Evolutionary conservation across 1,140 invertebrate species (phyloP).

Genomic region (Drosophila arizonae): DNA sequence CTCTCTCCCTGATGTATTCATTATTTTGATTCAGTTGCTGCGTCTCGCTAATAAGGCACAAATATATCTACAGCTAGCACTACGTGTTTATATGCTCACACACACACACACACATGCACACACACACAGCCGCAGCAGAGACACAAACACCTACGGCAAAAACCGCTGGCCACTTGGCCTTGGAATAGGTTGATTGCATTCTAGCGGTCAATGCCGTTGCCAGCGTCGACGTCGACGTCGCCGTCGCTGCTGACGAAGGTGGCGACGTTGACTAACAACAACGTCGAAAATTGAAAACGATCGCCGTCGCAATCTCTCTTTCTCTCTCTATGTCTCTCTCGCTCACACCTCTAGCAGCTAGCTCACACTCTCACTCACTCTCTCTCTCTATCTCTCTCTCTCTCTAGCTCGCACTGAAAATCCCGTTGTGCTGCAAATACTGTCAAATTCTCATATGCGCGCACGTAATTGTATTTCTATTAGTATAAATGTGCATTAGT

Average conservation of each 20-base stretch:
- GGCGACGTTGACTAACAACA: conserved; percentile 46
- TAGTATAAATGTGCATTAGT: neutral
- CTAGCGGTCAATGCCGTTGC: conserved; percentile 77
- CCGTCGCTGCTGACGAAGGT: conserved; percentile 42
- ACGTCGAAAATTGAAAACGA: conserved; percentile 74
- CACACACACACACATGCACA: conserved; percentile 11
- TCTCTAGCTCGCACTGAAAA: conserved; percentile 14
- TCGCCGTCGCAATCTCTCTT: conserved; percentile 44
- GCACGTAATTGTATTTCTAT: conserved; percentile 6
- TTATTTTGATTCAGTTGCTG: conserved; percentile 41
- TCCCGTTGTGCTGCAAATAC: conserved; percentile 38
- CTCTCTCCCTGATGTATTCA: conserved; percentile 27
- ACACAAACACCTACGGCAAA: conserved; percentile 58
- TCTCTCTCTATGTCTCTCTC: conserved; percentile 5
- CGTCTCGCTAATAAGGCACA: conserved; percentile 40
- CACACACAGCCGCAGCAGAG: conserved; percentile 39
- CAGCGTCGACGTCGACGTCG: conserved; percentile 35
- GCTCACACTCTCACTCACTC: conserved; percentile 8
- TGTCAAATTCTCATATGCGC: conserved; percentile 27
- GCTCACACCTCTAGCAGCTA: conserved; percentile 7
- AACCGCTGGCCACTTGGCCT: conserved; percentile 81
- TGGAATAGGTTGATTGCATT: conserved; percentile 83
- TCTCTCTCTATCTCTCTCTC: conserved; percentile 4
- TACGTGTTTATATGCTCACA: conserved; percentile 2
- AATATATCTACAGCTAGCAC: conserved; percentile 13